These are phyloP conservation scores for Hydroisotoma schaefferi DNA, from an alignment of 2,888 invertebrate genomes.

Conservation along the genomic window DNA sequence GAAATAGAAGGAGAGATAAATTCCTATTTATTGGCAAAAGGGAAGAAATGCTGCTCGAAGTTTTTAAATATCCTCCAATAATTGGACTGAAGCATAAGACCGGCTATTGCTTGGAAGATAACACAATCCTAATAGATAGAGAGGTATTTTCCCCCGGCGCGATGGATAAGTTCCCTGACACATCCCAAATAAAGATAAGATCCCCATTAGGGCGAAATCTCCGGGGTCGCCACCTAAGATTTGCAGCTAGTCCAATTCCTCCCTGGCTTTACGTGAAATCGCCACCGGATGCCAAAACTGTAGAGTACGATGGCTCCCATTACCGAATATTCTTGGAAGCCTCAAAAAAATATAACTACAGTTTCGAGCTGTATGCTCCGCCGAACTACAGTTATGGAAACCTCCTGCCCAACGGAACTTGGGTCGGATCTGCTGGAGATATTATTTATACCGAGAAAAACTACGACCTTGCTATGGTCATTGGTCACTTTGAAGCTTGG, in stretches of 20 bases:
- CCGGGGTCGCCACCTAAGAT: background rate
- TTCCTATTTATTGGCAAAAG: background rate
- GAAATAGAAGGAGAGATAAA: background rate
- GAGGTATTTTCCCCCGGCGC: too few species aligned
- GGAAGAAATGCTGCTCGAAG: background rate
- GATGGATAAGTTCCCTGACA: background rate
- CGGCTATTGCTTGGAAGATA: background rate
- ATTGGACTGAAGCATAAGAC: background rate
- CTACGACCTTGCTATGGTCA: slow-evolving; percentile 11
- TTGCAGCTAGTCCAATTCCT: slow-evolving; percentile 1
- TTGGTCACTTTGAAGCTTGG: slow-evolving; percentile 7
- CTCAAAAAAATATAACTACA: slow-evolving; percentile 12
- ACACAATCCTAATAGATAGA: too few species aligned
- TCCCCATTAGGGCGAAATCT: background rate
- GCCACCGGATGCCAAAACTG: background rate
- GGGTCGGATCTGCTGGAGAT: slow-evolving; percentile 16
- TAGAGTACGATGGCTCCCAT: slow-evolving; percentile 15
- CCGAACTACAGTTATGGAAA: slow-evolving; percentile 12
- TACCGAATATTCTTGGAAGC: slow-evolving; percentile 8
- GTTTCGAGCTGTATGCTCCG: slow-evolving; percentile 12
- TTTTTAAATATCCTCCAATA: background rate
- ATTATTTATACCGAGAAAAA: slow-evolving; percentile 14
- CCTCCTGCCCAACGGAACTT: slow-evolving; percentile 20
- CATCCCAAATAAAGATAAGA: background rate
- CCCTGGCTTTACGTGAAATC: slow-evolving; percentile 1